A percentile compares a stretch with the other conserved stretches of the same genome.
Evolutionary conservation across 2,888 invertebrate species (phyloP).

Genomic region (Aleiodes leptofemur): DNA sequence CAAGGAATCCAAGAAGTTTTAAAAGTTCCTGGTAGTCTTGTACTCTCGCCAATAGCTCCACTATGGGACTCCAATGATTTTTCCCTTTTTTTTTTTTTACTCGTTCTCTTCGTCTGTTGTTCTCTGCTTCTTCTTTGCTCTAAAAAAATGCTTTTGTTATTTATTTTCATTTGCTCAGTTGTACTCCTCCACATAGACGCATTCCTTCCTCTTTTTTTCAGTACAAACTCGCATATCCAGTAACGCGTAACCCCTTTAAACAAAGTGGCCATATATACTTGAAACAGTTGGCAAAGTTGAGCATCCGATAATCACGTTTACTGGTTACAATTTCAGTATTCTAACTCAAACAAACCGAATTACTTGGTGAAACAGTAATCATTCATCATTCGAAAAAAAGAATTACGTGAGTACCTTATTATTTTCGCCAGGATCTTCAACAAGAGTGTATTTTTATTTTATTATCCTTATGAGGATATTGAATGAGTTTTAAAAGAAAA

Average conservation of each 20-base stretch:
- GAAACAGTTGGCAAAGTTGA: not conserved
- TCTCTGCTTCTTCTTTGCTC: not conserved
- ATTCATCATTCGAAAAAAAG: conserved; percentile 38
- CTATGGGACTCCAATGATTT: conserved; percentile 3
- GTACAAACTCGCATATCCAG: conserved; percentile 50
- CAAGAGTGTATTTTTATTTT: too few species aligned
- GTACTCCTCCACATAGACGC: conserved; percentile 29
- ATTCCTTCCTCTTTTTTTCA: conserved; percentile 26
- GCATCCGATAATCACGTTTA: conserved; percentile 11
- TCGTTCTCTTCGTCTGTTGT: not conserved
- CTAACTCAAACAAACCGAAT: conserved; percentile 66
- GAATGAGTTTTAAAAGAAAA: too few species aligned
- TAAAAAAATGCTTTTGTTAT: conserved; percentile 19
- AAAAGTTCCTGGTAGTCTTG: not conserved
- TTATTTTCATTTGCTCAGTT: conserved; percentile 21
- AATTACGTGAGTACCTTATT: conserved; percentile 35
- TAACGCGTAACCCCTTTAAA: conserved; percentile 60
- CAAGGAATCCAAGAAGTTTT: conserved; percentile 12
- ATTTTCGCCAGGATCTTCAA: conserved; percentile 24
- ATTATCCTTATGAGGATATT: too few species aligned
- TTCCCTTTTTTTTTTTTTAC: not conserved
- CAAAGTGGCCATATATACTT: conserved; percentile 41
- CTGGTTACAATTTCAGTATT: conserved; percentile 42
- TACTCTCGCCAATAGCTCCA: not conserved
- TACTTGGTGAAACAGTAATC: conserved; percentile 30